These are phyloP conservation scores for Lysiphlebus fabarum DNA, from an alignment of 1,140 invertebrate genomes.

Conservation along the genomic window DNA sequence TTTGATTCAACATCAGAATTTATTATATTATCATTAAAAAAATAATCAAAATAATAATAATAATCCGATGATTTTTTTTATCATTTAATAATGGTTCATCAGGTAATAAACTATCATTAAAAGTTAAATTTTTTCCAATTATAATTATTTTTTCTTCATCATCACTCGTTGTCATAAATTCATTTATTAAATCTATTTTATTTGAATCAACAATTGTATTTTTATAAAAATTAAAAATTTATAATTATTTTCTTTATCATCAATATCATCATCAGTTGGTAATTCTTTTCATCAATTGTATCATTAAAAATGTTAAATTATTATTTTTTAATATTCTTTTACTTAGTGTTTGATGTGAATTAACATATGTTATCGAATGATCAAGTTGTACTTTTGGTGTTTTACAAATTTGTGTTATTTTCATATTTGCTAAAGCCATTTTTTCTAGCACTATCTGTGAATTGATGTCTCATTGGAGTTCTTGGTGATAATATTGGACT, in stretches of 20 bases:
- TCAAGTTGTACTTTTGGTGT: constrained; percentile 44
- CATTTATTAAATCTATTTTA: too few relatives aligned
- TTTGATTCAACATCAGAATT: too few relatives aligned
- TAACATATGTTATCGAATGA: constrained; percentile 39
- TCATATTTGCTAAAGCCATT: constrained; percentile 32
- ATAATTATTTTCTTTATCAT: constrained; percentile 19
- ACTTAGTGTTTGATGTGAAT: constrained; percentile 44
- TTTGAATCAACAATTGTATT: too few relatives aligned
- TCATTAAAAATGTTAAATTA: constrained; percentile 32
- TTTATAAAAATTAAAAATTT: too few relatives aligned
- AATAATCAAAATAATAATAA: too few relatives aligned
- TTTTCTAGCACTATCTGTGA: constrained; percentile 22
- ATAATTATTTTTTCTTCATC: too few relatives aligned
- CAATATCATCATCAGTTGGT: constrained; percentile 20
- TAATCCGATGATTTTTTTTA: too few relatives aligned
- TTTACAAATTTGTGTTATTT: constrained; percentile 41
- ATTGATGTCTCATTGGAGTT: constrained; percentile 23
- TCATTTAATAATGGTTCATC: too few relatives aligned
- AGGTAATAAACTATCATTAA: too few relatives aligned
- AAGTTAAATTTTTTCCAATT: too few relatives aligned
- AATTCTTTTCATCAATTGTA: constrained; percentile 26
- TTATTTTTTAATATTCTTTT: constrained; percentile 46
- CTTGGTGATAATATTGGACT: neutral
- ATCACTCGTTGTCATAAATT: too few relatives aligned
- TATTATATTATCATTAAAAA: too few relatives aligned